These are phyloP conservation scores for Panurus biarmicus DNA, from an alignment of 2,113 vertebrate species.

Conservation along the genomic window DNA sequence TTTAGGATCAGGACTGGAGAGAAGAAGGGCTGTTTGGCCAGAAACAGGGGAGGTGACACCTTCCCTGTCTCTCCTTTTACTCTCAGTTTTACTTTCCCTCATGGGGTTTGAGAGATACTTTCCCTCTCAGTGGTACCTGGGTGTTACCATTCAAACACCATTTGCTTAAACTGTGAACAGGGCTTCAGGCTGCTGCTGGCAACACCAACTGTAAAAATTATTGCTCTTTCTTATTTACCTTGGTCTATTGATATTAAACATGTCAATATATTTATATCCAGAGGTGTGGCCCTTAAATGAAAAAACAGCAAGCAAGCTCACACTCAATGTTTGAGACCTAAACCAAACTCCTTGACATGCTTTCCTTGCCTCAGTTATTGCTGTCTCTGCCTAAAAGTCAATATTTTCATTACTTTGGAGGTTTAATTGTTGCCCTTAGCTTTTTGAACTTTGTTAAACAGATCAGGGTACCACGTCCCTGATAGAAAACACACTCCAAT, in stretches of 20 bases:
- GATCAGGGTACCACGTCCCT: background rate
- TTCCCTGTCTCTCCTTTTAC: background rate
- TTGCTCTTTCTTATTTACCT: background rate
- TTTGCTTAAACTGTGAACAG: background rate
- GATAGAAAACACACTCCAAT: background rate
- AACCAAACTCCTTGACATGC: background rate
- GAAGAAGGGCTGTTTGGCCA: background rate
- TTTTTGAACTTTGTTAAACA: background rate
- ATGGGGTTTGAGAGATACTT: fast-evolving
- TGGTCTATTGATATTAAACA: background rate
- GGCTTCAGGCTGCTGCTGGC: background rate
- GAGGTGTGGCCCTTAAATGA: background rate
- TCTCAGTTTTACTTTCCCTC: background rate
- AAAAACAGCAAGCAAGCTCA: background rate
- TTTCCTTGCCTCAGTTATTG: background rate
- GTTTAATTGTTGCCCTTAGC: background rate
- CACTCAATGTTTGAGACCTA: background rate
- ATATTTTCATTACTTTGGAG: background rate
- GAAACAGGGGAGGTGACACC: fast-evolving
- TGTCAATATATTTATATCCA: background rate
- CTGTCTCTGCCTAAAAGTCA: background rate
- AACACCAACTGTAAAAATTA: background rate
- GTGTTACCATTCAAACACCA: background rate
- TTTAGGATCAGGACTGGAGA: background rate
- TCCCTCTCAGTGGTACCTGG: background rate